Base-by-base conservation (phyloP, 2,797 vertebrate species). In the Octomys mimax region DNA sequence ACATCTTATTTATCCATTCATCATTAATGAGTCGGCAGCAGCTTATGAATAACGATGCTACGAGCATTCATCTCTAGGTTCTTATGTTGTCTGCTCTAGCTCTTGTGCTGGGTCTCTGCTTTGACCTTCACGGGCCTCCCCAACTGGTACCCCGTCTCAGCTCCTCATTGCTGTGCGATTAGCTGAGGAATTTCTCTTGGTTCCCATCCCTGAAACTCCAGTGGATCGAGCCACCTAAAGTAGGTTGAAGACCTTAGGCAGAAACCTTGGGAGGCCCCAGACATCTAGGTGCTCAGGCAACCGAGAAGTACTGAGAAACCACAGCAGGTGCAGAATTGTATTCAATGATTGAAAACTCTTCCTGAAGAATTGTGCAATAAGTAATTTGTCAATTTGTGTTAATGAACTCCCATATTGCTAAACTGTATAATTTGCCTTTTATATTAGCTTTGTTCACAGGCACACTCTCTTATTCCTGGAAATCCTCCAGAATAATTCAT, bases 381-480 rank as follows among this genome's bases (percentile, higher is more conserved):
- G 10, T 62, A 31, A 16, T 85, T 82, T 90, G 31, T 85, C 21
- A 8, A 39, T 39, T 85, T n/a, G 4, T 19, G 46, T 57, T 87
- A 71, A 64, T 21, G 22, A 84, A 31, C 9, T 46, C 42, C 11
- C 52, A 22, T 26, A 13, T 42, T n/a, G 22, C 93, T 54, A 89
- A 96, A 80, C 66, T 78, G 46, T n/a, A 52, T 31, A 33, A 59
- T 59, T 78, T 68, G 81, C 82, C 62, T 88, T 85, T 71, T 49
- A 59, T 71, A 93, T 87, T 36, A 80, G 85, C 61, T 80, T 89
- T 89, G 66, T 70, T 54, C 66, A 2, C 33, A n/a, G 19, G 66
- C 19, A 26, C 3, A 52, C 31, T 31, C 79, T 39, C 73, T n/a
- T 49, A 84, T 28, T 11, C 87, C 77, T 78, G 73, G 71, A 52